A percentile compares a stretch with the other conserved stretches of the same genome.
Conservation (phyloP, 2,888 invertebrate genomes). For the Zhuqinia jingwanae region DNA sequence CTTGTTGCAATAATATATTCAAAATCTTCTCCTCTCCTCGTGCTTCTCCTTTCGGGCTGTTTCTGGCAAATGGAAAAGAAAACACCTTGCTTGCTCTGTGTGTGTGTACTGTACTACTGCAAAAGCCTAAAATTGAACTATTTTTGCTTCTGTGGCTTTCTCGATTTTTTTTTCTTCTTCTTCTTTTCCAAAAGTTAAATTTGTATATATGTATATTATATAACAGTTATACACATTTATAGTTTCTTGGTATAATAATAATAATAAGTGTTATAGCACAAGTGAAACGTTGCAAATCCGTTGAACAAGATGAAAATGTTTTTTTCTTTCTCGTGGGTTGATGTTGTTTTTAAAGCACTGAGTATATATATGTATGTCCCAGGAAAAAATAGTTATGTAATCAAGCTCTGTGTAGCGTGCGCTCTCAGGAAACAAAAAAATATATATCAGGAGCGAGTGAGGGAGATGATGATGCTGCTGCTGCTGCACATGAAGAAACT, state of each 20-base stretch:
- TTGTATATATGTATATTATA: constrained; percentile 47
- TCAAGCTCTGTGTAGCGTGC: constrained; percentile 56
- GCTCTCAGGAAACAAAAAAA: constrained; percentile 28
- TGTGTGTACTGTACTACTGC: too few relatives aligned
- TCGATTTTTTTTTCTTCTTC: too few relatives aligned
- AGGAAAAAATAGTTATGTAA: constrained; percentile 67
- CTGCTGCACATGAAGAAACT: constrained; percentile 33
- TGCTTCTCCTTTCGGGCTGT: constrained; percentile 34
- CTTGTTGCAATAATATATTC: constrained; percentile 39
- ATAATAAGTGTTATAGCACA: constrained; percentile 24
- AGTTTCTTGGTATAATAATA: not conserved
- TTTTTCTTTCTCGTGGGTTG: not conserved
- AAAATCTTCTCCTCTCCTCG: constrained; percentile 38
- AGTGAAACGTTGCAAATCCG: constrained; percentile 66
- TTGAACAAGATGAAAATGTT: not conserved
- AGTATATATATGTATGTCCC: constrained; percentile 45
- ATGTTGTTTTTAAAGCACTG: constrained; percentile 30
- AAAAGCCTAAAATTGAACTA: constrained; percentile 17
- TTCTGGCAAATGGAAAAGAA: constrained; percentile 54
- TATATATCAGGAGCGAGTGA: constrained; percentile 30
- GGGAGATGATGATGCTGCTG: not conserved
- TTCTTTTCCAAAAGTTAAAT: constrained; percentile 44
- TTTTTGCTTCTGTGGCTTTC: constrained; percentile 38
- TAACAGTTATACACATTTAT: constrained; percentile 5
- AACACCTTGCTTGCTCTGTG: constrained; percentile 70